Evolutionary conservation across 1,140 invertebrate genomes (phyloP), one percentile per base, ranked within the genome.

Genomic region (Meteorus sp.): DNA sequence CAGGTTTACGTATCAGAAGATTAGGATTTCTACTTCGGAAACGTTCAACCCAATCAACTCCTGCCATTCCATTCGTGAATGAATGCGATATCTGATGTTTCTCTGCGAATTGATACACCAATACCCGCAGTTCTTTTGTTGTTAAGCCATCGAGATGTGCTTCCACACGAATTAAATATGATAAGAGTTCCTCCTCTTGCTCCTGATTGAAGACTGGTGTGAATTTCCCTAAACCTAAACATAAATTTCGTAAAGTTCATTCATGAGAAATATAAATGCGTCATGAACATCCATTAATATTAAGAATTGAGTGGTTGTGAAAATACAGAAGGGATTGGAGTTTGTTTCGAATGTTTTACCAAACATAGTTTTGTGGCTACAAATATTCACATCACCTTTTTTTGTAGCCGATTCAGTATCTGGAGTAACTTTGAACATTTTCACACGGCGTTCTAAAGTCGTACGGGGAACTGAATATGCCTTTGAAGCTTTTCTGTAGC

Each of bases 1-100:
- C 62, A n/a, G 63, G 66, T 54, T 64, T 67, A 6, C 67, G 52
- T n/a, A 71, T 47, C 43, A 55, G 61, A 7, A 80, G 44, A 45
- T 63, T 59, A 13, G 61, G 66, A 64, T 79, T 52, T 47, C 72
- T 44, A 41, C 65, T 69, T 39, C 74, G 45, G 62, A 76, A 80
- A 3, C 48, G 25, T 15, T 43, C 31, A 17, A 71, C 17, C 64
- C 70, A 73, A 61, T 64, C 67, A 60, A 58, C 59, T 45, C 64
- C 66, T 48, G 63, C 59, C 19, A 48, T 60, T 56, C 52, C 54
- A 29, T 60, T 57, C 17, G 51, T 33, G 48, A 61, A 67, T 11
- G 17, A 33, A 52, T 68, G 62, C 6, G 22, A 19, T 4, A 67
- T 53, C n/a, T 56, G 23, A 43, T 67, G 4, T 52, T 48, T 63